A percentile compares a stretch with the other conserved stretches of the same genome.
Conservation (phyloP, 2,797 vertebrate species). For the Sus cebifrons region DNA sequence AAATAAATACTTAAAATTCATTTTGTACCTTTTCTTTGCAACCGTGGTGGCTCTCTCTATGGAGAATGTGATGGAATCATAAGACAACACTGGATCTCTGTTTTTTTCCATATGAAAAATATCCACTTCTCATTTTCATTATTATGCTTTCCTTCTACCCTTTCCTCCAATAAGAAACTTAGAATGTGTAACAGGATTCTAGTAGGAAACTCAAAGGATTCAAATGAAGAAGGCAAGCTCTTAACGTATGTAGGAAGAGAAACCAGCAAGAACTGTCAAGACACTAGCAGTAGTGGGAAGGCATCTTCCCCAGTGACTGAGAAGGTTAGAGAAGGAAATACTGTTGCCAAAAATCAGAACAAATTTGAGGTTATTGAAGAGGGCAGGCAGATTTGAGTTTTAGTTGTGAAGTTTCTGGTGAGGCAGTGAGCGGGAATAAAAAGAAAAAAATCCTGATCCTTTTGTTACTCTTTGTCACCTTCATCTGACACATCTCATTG, state of each 20-base stretch:
- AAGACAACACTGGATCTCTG: background rate
- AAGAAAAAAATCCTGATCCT: background rate
- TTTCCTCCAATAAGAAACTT: background rate
- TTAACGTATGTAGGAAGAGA: background rate
- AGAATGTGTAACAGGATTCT: background rate
- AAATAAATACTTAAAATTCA: background rate
- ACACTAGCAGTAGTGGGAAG: too few relatives aligned
- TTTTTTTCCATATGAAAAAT: background rate
- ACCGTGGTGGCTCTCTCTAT: background rate
- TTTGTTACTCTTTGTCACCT: background rate
- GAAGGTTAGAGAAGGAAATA: background rate
- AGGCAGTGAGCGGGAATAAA: background rate
- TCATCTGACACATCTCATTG: background rate
- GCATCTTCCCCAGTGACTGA: background rate
- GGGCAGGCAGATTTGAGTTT: background rate
- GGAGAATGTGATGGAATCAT: constrained; percentile 5
- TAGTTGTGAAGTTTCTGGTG: background rate
- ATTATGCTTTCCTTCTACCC: background rate
- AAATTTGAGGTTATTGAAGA: background rate
- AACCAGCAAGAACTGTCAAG: background rate
- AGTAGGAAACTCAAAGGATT: background rate
- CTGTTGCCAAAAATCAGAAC: background rate
- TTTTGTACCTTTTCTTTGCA: constrained; percentile 20
- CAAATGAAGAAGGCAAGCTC: background rate
- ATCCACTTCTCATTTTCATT: background rate